Conservation (phyloP, 1,140 invertebrate genomes). For the Nylanderia fulva region DNA sequence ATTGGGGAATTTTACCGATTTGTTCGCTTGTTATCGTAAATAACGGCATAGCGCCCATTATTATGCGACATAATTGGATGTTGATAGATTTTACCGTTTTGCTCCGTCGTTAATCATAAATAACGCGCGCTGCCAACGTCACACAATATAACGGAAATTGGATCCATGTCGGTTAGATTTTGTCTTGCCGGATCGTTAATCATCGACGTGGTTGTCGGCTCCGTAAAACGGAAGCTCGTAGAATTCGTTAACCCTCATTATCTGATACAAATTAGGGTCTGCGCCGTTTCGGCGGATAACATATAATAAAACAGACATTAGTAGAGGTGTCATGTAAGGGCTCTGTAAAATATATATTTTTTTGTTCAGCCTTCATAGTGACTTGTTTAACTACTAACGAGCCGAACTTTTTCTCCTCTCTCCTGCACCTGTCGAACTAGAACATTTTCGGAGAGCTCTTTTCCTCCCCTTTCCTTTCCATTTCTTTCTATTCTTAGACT, state of each 20-base stretch:
- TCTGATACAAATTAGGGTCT: constrained; percentile 13
- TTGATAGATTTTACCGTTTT: constrained; percentile 45
- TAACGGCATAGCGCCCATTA: constrained; percentile 38
- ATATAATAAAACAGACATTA: constrained; percentile 20
- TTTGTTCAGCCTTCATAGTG: constrained; percentile 53
- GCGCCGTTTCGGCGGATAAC: background rate
- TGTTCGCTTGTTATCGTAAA: constrained; percentile 56
- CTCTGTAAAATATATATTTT: constrained; percentile 65
- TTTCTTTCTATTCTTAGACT: constrained; percentile 51
- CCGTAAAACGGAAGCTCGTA: constrained; percentile 44
- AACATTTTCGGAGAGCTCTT: constrained; percentile 66
- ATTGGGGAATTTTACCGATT: constrained; percentile 35
- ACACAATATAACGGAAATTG: constrained; percentile 60
- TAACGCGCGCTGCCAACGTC: constrained; percentile 22
- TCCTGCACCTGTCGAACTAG: constrained; percentile 57
- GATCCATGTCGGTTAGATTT: constrained; percentile 56
- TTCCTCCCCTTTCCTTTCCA: constrained; percentile 30
- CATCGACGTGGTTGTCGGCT: constrained; percentile 41
- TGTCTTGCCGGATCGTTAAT: constrained; percentile 58
- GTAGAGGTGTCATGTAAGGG: constrained; percentile 5
- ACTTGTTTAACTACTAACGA: constrained; percentile 76
- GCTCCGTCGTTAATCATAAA: constrained; percentile 57
- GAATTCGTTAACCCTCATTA: constrained; percentile 66
- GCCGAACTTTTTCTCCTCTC: constrained; percentile 67
- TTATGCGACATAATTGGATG: constrained; percentile 57